phyloP scores from a whole-genome alignment of 2,113 vertebrate species.

The Pseudorectes ferrugineus region DNA sequence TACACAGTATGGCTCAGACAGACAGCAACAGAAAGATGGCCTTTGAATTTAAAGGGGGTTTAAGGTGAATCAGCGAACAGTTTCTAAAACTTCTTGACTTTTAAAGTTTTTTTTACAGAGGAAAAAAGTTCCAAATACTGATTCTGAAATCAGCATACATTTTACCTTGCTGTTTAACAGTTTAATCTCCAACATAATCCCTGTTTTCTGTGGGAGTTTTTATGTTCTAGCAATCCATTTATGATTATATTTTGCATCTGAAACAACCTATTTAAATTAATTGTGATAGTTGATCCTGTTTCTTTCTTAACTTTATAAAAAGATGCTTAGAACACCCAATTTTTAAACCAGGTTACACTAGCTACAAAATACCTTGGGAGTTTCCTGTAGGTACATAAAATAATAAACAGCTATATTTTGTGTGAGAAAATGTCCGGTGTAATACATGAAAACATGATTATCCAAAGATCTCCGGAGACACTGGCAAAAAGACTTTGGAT shows the following conservation, averaged over 20 bases:
- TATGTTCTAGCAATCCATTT: not conserved
- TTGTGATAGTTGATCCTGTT: not conserved
- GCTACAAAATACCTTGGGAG: not conserved
- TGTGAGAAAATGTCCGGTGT: not conserved
- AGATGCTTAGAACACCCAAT: not conserved
- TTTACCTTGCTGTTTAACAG: not conserved
- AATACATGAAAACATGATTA: not conserved
- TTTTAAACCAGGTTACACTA: not conserved
- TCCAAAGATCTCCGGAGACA: not conserved
- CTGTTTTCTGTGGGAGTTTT: not conserved
- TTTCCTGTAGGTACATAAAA: not conserved
- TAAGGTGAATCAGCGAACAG: not conserved
- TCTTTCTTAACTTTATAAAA: not conserved
- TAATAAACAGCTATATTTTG: not conserved
- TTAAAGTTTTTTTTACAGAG: not conserved
- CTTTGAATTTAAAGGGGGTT: not conserved
- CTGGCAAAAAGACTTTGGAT: not conserved
- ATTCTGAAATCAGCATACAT: not conserved
- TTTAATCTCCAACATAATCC: not conserved
- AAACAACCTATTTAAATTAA: slow-evolving; percentile 5
- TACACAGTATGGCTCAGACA: not conserved
- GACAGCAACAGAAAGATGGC: not conserved
- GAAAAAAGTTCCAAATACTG: not conserved
- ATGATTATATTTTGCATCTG: not conserved
- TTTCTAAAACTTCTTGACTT: not conserved